Evolutionary conservation across 2,797 vertebrate species (phyloP), one percentile per base, ranked within the genome.

Genomic region (Loriculus beryllinus): DNA sequence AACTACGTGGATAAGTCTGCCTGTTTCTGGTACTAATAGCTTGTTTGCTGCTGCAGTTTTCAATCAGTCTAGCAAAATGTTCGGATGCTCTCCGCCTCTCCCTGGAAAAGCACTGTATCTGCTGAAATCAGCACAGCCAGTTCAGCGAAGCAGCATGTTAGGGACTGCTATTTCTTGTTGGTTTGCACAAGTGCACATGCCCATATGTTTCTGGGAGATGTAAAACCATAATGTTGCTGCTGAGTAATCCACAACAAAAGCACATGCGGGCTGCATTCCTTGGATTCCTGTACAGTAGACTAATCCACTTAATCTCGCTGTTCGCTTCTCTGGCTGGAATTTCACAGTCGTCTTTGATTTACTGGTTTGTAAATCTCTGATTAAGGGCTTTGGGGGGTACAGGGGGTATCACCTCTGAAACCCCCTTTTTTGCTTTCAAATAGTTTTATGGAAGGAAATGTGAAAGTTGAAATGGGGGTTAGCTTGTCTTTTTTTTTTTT

Each of bases 241-340:
- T 97, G 97, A 97, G 96, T 96, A 97, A 97, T 97, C 96, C 97
- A 97, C 97, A 97, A 96, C 97, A 97, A 96, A 97, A 97, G 96
- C 97, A 96, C 97, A 97, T 93, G 97, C 68, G 4, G 82, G 83
- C 91, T 86, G 63, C 97, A 96, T 97, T 98, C 97, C 97, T 96
- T 22, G 43, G 96, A 98, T 98, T 98, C 97, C 94, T 97, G 95
- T 98, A 97, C 97, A 98, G 97, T 97, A 97, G 95, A 90, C 97
- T 98, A 98, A 98, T 98, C 97, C 97, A 94, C 95, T 98, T 98
- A 97, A 98, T 98, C 97, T 95, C 9, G 28, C 95, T 94, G 96
- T 97, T 96, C 59, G 71, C 82, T 96, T 97, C 97, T 97, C 95
- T 31, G 87, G 95, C 82, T 90, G 93, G 95, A 97, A 97, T 98